phyloP scores from a whole-genome alignment of 2,888 invertebrate genomes.

The Hartigia nigra region DNA sequence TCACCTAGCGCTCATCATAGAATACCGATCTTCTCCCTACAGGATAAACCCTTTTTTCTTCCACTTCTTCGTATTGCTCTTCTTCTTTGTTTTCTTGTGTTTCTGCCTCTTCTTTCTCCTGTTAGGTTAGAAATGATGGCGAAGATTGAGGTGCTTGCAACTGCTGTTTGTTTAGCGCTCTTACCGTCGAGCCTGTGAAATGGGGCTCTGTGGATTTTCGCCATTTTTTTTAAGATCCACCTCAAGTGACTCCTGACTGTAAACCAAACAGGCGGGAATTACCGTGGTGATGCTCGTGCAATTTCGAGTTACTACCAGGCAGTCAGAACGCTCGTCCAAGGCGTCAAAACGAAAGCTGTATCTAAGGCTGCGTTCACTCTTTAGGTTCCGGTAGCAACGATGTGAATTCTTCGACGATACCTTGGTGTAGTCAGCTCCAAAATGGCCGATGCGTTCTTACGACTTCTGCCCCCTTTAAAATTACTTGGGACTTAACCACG shows the following conservation, averaged over 20 bases:
- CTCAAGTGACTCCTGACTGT: not conserved
- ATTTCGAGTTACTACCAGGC: not conserved
- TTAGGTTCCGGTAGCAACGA: not conserved
- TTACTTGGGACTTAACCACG: not conserved
- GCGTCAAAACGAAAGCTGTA: not conserved
- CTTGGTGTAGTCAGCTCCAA: not conserved
- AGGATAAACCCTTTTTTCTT: not conserved
- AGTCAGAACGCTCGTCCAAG: not conserved
- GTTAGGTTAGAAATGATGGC: not conserved
- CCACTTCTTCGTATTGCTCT: not conserved
- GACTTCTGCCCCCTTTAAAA: not conserved
- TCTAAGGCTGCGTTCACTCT: not conserved
- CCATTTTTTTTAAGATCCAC: slow-evolving; percentile 34
- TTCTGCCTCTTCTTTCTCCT: not conserved
- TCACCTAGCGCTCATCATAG: slow-evolving; percentile 46
- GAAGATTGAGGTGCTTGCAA: slow-evolving; percentile 30
- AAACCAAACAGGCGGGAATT: not conserved
- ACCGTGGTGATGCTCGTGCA: not conserved
- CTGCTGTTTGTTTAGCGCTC: slow-evolving; percentile 62
- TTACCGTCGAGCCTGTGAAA: slow-evolving; percentile 51
- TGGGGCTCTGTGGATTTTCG: slow-evolving; percentile 47
- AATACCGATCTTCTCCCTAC: slow-evolving; percentile 17
- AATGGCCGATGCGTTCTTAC: not conserved
- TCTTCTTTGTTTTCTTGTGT: not conserved
- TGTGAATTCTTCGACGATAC: not conserved